These are phyloP conservation scores for Molossus molossus DNA, from an alignment of 2,797 vertebrate genomes.

Conservation along the genomic window DNA sequence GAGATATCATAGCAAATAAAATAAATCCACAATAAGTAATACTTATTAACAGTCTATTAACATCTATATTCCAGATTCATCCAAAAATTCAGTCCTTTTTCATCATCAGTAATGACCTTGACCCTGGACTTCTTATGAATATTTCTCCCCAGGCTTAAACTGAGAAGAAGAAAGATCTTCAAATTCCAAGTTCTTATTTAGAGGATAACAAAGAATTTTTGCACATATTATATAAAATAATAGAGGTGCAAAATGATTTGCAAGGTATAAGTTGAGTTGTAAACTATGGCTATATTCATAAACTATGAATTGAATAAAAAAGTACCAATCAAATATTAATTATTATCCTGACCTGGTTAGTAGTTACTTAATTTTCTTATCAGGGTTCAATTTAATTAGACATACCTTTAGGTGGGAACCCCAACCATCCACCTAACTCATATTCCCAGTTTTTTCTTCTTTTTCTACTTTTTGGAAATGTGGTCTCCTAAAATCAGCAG, in stretches of 20 bases:
- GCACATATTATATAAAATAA: background rate
- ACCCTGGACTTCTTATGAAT: background rate
- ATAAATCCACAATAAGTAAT: background rate
- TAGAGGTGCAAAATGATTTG: background rate
- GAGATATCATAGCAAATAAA: background rate
- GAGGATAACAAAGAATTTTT: background rate
- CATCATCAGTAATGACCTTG: background rate
- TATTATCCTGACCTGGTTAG: background rate
- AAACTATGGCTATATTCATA: background rate
- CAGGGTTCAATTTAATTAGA: background rate
- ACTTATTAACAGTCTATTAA: background rate
- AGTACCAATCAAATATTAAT: background rate
- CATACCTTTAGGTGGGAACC: background rate
- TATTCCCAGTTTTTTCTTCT: background rate
- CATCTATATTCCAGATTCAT: background rate
- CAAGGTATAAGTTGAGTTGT: background rate
- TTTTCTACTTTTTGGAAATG: background rate
- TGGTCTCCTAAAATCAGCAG: background rate
- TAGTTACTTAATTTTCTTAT: slow-evolving; percentile 15
- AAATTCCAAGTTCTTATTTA: background rate
- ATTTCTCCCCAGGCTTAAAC: background rate
- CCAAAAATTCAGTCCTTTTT: background rate
- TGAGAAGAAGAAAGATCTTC: background rate
- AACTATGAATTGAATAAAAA: background rate
- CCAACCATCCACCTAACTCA: background rate